Conservation (phyloP, 2,888 invertebrate species). For the Tineola bisselliella region DNA sequence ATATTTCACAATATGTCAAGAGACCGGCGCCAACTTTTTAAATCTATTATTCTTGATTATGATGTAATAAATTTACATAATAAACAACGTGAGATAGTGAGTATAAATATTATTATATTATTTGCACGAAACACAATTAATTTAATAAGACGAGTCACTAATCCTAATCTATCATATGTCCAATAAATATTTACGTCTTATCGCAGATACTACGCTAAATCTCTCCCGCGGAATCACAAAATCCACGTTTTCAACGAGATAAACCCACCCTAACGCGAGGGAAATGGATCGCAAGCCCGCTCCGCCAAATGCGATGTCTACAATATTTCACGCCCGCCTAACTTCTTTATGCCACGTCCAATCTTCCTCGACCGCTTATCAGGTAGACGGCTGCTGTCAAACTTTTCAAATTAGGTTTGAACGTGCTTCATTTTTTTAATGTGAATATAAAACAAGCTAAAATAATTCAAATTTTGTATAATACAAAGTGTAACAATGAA, state of each 20-base stretch:
- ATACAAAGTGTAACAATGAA: not conserved
- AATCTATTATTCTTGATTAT: not conserved
- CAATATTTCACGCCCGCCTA: slow-evolving; percentile 43
- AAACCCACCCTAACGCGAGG: slow-evolving; percentile 22
- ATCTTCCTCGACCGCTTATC: slow-evolving; percentile 46
- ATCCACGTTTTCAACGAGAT: slow-evolving; percentile 22
- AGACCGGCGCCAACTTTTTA: slow-evolving; percentile 21
- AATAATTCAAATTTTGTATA: not conserved
- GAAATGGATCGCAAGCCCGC: slow-evolving; percentile 30
- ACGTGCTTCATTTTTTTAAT: slow-evolving; percentile 29
- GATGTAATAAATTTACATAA: no score
- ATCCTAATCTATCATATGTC: slow-evolving; percentile 1
- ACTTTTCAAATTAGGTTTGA: slow-evolving; percentile 51
- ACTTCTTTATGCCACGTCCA: slow-evolving; percentile 45
- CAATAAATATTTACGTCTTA: slow-evolving; percentile 9
- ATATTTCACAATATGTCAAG: slow-evolving; percentile 52
- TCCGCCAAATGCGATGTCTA: slow-evolving; percentile 33
- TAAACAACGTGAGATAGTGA: not conserved
- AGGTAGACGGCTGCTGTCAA: slow-evolving; percentile 45
- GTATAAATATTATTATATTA: not conserved
- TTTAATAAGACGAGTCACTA: not conserved
- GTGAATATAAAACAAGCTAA: slow-evolving; percentile 8
- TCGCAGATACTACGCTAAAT: slow-evolving; percentile 11
- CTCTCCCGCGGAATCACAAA: slow-evolving; percentile 14
- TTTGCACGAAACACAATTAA: not conserved